These are phyloP conservation scores for Calycopis cecrops DNA, from an alignment of 1,140 invertebrate species.

Conservation along the genomic window DNA sequence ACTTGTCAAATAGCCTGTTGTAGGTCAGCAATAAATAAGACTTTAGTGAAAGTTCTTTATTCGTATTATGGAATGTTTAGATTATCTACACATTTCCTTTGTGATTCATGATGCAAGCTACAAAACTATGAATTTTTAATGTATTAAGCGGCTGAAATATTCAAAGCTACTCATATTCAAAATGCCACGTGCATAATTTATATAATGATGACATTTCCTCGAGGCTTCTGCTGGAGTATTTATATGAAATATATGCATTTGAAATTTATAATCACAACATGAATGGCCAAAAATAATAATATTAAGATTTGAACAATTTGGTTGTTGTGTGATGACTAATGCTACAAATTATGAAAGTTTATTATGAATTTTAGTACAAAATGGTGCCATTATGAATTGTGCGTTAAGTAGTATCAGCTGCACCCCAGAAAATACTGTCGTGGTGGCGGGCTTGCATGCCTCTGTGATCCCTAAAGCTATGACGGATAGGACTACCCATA, in stretches of 20 bases:
- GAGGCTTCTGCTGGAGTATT: slow-evolving; percentile 2
- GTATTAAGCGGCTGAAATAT: slow-evolving; percentile 27
- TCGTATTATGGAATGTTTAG: not conserved
- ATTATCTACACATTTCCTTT: not conserved
- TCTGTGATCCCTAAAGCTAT: no score
- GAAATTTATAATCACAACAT: not conserved
- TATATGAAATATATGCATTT: no score
- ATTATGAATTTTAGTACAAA: no score
- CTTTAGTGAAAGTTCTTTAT: not conserved
- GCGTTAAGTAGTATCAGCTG: no score
- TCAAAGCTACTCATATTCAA: slow-evolving; percentile 45
- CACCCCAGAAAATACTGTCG: no score
- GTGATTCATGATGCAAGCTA: not conserved
- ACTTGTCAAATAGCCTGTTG: no score
- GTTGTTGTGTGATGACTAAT: not conserved
- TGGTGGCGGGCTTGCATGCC: no score
- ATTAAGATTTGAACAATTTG: not conserved
- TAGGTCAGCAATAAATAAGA: not conserved
- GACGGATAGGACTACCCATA: no score
- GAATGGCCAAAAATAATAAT: not conserved
- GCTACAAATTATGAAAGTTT: no score
- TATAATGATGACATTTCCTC: slow-evolving; percentile 27
- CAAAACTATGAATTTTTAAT: slow-evolving; percentile 48
- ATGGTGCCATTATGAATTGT: no score
- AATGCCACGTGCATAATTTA: slow-evolving; percentile 31